Conservation (phyloP, 2,888 invertebrate species). For the Galeopsomyia nigrocyanea region DNA sequence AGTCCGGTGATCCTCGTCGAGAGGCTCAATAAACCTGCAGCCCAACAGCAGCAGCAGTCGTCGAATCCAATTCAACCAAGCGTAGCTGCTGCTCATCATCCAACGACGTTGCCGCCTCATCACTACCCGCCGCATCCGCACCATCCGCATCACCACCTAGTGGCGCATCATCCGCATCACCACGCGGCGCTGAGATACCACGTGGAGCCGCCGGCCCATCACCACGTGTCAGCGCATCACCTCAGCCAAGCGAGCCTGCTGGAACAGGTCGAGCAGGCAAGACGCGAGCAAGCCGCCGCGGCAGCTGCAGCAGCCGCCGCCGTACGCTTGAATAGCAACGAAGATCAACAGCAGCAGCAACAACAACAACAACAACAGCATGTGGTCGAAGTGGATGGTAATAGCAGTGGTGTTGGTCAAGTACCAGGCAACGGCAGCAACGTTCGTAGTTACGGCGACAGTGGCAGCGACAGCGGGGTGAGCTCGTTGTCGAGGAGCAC, state of each 20-base stretch:
- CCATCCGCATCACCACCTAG: constrained; percentile 44
- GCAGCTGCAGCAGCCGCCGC: constrained; percentile 52
- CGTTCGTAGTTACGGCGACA: constrained; percentile 70
- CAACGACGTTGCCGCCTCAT: constrained; percentile 48
- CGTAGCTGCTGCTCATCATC: neutral
- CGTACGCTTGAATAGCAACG: too few relatives aligned
- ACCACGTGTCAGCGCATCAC: constrained; percentile 46
- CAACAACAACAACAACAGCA: constrained; percentile 46
- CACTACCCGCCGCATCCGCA: constrained; percentile 47
- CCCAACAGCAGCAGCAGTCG: constrained; percentile 52
- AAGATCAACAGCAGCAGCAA: constrained; percentile 49
- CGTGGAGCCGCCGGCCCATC: constrained; percentile 47
- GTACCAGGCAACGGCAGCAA: constrained; percentile 65
- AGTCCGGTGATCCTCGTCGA: constrained; percentile 66
- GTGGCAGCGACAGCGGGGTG: constrained; percentile 78
- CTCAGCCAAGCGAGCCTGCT: constrained; percentile 48
- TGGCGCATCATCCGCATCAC: constrained; percentile 43
- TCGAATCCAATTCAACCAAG: too few relatives aligned
- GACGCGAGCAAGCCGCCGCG: constrained; percentile 18
- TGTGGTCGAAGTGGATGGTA: constrained; percentile 31
- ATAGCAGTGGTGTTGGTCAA: constrained; percentile 61
- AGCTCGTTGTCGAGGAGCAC: constrained; percentile 79
- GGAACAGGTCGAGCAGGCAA: neutral
- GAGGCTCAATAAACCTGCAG: constrained; percentile 63
- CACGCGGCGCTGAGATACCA: constrained; percentile 39